phyloP scores from a whole-genome alignment of 2,888 invertebrate species.

The Andrena marginata region DNA sequence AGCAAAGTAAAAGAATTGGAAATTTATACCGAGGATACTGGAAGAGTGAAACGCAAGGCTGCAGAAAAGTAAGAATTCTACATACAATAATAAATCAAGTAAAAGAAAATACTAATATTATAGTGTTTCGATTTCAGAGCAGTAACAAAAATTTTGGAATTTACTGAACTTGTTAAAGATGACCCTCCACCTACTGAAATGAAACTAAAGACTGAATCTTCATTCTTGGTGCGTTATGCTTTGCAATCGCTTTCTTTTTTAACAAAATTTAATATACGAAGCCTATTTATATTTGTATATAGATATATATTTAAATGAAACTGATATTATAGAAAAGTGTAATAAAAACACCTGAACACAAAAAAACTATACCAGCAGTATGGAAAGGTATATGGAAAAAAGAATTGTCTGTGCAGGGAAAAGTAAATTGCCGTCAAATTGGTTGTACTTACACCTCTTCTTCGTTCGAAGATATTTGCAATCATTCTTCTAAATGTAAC shows the following conservation, averaged over 20 bases:
- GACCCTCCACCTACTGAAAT: constrained; percentile 56
- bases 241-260: constrained; percentile 3
- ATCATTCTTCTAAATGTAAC: constrained; percentile 79
- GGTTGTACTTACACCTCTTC: constrained; percentile 76
- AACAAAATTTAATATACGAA: background rate
- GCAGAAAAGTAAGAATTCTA: constrained; percentile 83
- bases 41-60: constrained; percentile 82
- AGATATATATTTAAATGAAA: constrained; percentile 9
- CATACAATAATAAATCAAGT: constrained; percentile 12
- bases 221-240: constrained; percentile 59
- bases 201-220: constrained; percentile 52
- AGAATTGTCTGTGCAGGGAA: constrained; percentile 68
- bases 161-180: constrained; percentile 74
- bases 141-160: constrained; percentile 79
- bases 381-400: constrained; percentile 76
- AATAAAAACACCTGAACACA: constrained; percentile 51
- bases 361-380: constrained; percentile 71
- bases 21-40: constrained; percentile 16
- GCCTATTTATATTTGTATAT: background rate
- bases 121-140: constrained; percentile 76
- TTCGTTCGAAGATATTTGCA: constrained; percentile 74
- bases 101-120: background rate
- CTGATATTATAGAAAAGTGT: constrained; percentile 67
- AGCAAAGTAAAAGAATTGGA: constrained; percentile 60
- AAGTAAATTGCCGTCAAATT: constrained; percentile 76